Evolutionary conservation across 2,888 invertebrate genomes (phyloP).

Genomic region (Lochmaea crataegi): DNA sequence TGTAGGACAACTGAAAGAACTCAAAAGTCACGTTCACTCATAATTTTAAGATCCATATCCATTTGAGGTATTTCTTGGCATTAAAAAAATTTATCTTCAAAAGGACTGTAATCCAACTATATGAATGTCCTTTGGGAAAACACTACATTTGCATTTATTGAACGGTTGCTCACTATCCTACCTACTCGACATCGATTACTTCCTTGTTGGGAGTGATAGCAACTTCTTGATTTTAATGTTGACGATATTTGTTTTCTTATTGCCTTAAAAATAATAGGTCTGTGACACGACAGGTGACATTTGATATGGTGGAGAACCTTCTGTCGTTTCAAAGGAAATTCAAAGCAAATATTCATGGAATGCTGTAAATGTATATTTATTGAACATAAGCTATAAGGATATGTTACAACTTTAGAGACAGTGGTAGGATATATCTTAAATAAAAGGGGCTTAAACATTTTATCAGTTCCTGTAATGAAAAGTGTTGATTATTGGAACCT

Average conservation of each 20-base stretch:
- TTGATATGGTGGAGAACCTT: constrained; percentile 8
- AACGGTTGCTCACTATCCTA: constrained; percentile 4
- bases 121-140: not conserved
- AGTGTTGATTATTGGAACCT: too few relatives aligned
- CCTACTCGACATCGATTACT: constrained; percentile 18
- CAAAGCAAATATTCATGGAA: constrained; percentile 17
- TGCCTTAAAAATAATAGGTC: constrained; percentile 17
- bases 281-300: constrained; percentile 16
- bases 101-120: not conserved
- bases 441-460: not conserved
- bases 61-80: too few relatives aligned
- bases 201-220: constrained; percentile 17
- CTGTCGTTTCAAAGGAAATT: constrained; percentile 12
- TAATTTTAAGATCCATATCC: too few relatives aligned
- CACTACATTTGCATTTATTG: constrained; percentile 1
- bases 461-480: too few relatives aligned
- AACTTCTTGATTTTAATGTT: constrained; percentile 23
- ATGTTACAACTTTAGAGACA: constrained; percentile 5
- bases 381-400: constrained; percentile 7
- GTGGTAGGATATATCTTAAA: not conserved
- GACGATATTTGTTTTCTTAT: constrained; percentile 21
- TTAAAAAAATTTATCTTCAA: too few relatives aligned
- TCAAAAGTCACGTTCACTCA: too few relatives aligned
- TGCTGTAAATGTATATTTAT: constrained; percentile 8
- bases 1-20: too few relatives aligned